A percentile compares a stretch with the other conserved stretches of the same genome.
Conservation (phyloP, 2,113 vertebrate genomes). For the Leiothrix lutea region DNA sequence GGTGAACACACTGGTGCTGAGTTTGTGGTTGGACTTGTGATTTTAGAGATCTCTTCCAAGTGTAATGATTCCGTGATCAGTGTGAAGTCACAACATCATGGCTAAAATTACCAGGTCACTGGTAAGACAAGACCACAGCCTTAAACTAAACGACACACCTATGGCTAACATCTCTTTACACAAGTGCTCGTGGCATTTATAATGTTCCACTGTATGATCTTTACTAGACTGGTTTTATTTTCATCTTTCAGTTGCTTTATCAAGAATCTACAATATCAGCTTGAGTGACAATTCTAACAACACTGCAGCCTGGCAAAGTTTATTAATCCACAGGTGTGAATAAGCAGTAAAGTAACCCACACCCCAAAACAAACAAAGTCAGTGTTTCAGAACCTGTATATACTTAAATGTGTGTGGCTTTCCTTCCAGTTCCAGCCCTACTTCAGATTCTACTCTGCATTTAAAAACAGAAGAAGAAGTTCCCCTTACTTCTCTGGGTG, state of each 20-base stretch:
- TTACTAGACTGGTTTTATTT: neutral
- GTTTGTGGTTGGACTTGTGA: neutral
- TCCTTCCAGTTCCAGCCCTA: neutral
- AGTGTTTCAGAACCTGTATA: neutral
- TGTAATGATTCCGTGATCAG: neutral
- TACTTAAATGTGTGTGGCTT: neutral
- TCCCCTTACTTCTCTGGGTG: constrained; percentile 40
- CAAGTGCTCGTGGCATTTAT: accelerated
- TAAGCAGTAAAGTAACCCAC: neutral
- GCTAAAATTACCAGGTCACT: neutral
- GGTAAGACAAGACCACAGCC: neutral
- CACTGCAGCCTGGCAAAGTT: neutral
- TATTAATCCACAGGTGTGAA: neutral
- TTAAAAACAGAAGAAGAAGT: neutral
- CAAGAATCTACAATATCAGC: neutral
- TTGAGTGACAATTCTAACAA: neutral
- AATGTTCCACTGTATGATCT: neutral
- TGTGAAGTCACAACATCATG: neutral
- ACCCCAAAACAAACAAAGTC: neutral
- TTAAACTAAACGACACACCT: neutral
- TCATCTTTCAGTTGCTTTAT: neutral
- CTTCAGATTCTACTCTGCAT: neutral
- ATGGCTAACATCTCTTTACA: neutral
- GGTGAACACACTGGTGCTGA: neutral
- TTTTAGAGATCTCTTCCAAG: neutral